These are phyloP conservation scores for Halichoeres trimaculatus DNA, from an alignment of 2,113 vertebrate species.

Conservation along the genomic window DNA sequence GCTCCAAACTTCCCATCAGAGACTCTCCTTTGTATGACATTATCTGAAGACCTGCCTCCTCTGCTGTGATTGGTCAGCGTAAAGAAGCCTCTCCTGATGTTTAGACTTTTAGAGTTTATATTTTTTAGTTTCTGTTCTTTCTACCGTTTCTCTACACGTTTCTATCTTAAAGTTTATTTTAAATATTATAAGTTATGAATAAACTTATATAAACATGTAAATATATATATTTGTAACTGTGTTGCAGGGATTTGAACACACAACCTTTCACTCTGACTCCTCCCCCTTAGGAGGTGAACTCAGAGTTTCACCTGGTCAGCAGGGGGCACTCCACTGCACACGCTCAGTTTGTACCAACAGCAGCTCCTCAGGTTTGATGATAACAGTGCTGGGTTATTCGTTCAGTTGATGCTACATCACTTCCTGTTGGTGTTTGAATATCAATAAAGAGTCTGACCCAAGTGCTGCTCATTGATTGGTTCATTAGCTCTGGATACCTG, in stretches of 20 bases:
- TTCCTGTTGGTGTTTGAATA: constrained; percentile 48
- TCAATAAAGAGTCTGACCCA: constrained; percentile 53
- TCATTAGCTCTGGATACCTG: not conserved
- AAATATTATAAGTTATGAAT: not conserved
- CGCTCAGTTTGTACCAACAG: constrained; percentile 3
- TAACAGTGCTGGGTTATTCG: constrained; percentile 1
- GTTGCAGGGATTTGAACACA: constrained; percentile 15
- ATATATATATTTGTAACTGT: constrained; percentile 47
- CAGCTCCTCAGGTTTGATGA: constrained; percentile 46
- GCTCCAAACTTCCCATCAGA: not conserved
- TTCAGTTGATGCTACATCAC: constrained; percentile 12
- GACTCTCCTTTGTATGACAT: not conserved
- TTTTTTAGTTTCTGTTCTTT: constrained; percentile 49
- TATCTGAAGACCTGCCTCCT: not conserved
- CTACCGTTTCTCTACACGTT: constrained; percentile 37
- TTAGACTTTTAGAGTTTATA: constrained; percentile 40
- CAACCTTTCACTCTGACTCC: constrained; percentile 6
- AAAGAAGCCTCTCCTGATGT: not conserved
- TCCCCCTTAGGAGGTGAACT: constrained; percentile 5
- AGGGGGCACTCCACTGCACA: not conserved
- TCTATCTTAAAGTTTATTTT: constrained; percentile 46
- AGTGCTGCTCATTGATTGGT: constrained; percentile 12
- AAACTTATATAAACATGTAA: not conserved
- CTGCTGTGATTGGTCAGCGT: constrained; percentile 34
- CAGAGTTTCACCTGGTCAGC: too few species aligned